Conservation (phyloP, 2,113 vertebrate genomes). For the Mirza zaza region DNA sequence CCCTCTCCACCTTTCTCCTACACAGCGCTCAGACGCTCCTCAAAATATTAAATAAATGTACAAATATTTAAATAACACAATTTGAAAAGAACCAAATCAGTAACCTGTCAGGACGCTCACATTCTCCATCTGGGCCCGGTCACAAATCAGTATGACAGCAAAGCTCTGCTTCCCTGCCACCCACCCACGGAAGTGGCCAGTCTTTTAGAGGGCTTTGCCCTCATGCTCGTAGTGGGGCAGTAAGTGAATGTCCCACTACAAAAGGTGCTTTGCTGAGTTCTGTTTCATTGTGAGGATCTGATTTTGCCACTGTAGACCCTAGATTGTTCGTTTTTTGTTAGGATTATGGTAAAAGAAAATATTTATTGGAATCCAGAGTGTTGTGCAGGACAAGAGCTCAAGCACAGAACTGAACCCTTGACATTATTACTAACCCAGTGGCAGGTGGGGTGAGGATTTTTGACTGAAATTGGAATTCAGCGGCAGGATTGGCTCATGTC, state of each 20-base stretch:
- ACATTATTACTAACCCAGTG: neutral
- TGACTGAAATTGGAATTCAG: neutral
- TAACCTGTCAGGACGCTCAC: neutral
- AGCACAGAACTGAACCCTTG: neutral
- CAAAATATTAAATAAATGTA: neutral
- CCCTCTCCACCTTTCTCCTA: neutral
- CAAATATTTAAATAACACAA: neutral
- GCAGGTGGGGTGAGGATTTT: neutral
- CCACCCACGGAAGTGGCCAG: neutral
- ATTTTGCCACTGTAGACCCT: neutral
- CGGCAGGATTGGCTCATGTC: neutral
- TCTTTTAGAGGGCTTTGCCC: neutral
- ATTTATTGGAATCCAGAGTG: neutral
- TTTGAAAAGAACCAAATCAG: neutral
- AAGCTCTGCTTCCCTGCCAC: neutral
- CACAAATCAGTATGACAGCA: neutral
- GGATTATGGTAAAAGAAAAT: slow-evolving; percentile 51
- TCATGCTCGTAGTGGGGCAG: neutral
- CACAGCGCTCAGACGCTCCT: neutral
- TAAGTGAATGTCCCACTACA: neutral
- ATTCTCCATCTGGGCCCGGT: neutral
- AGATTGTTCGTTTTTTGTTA: neutral
- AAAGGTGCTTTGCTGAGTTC: neutral
- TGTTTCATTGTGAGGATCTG: neutral
- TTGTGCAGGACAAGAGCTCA: neutral